A percentile compares a stretch with the other conserved stretches of the same genome.
phyloP scores from a whole-genome alignment of 2,888 invertebrate species.

The Apamea monoglypha region DNA sequence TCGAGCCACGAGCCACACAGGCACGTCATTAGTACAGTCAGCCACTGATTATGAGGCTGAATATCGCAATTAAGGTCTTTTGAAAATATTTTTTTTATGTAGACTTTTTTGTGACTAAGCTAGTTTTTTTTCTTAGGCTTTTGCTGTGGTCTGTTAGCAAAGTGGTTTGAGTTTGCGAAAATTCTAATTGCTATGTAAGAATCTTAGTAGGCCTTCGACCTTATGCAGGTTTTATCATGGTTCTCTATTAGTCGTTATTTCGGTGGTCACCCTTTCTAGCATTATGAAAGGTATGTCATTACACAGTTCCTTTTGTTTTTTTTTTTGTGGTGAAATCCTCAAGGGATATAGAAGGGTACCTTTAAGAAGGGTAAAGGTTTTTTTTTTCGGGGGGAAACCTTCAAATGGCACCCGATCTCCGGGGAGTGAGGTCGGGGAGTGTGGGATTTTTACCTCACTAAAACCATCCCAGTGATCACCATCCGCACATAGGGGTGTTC shows the following conservation, averaged over 20 bases:
- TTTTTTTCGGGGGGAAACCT: too few relatives aligned
- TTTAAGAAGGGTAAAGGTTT: too few relatives aligned
- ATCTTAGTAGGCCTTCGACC: not conserved
- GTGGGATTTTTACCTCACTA: too few relatives aligned
- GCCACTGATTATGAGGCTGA: constrained; percentile 50
- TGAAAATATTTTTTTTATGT: constrained; percentile 18
- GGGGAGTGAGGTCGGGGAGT: too few relatives aligned
- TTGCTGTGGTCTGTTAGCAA: not conserved
- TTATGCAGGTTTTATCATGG: not conserved
- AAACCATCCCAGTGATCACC: too few relatives aligned
- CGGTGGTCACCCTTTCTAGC: too few relatives aligned
- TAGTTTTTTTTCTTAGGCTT: not conserved
- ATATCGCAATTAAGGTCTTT: constrained; percentile 52
- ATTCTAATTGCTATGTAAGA: not conserved
- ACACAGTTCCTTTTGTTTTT: not conserved
- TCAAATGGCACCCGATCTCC: too few relatives aligned
- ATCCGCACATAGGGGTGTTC: too few relatives aligned
- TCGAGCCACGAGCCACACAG: constrained; percentile 31
- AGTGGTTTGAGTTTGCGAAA: not conserved
- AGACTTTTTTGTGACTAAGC: not conserved
- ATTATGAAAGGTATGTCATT: too few relatives aligned
- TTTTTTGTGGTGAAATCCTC: not conserved
- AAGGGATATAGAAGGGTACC: too few relatives aligned
- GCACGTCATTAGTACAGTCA: constrained; percentile 54
- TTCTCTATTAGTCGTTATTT: too few relatives aligned